Evolutionary conservation across 2,797 vertebrate genomes (phyloP), one percentile per base, ranked within the genome.

Genomic region (Tenualosa ilisha): DNA sequence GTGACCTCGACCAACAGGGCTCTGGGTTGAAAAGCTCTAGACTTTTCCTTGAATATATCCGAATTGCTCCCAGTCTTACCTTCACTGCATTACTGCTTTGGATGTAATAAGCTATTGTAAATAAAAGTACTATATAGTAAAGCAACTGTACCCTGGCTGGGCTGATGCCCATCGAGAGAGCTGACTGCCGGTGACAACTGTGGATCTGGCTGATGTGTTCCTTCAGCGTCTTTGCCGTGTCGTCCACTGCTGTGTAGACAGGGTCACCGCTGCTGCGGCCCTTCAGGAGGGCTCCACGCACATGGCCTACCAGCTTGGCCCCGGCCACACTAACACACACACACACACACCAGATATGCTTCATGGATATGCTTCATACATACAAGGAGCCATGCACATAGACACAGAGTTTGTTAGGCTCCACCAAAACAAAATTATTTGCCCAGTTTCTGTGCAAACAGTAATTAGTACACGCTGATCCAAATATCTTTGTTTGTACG

Each of bases 281-380:
- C 94, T 98, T 99, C 90, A 97, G 95, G 92, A 99, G 92, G 84
- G 89, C 94, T 6, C 93, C 94, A 93, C 96, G 96, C 91, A 99
- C 95, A 92, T 95, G 89, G 1, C 94, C 92, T 88, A 99, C 94
- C 91, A 99, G 94, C 90, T 86, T 91, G 83, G 93, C 90, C 72
- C 96, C 97, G 85, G 97, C 98, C 0, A 89, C 85, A 89, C 98
- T 82, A 8, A 0, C 17, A 84, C 22, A 83, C 59, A 54, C 8
- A 49, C 37, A 86, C 22, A 8, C 6, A 53, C 61, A 65, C n/a
- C 4, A 20, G 59, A 61, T 61, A 9, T 61, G 59, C 2, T 15
- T 17, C 59, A n/a, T 22, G 9, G 50, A 61, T 24, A 65, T 61
- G 56, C 11, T 17, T 1, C 61, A 26, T 3, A 43, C 20, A 82